Percentiles rank a stretch among this genome's conserved stretches.
These are phyloP conservation scores for Trachops cirrhosus DNA, from an alignment of 2,797 vertebrate species.

Conservation along the genomic window DNA sequence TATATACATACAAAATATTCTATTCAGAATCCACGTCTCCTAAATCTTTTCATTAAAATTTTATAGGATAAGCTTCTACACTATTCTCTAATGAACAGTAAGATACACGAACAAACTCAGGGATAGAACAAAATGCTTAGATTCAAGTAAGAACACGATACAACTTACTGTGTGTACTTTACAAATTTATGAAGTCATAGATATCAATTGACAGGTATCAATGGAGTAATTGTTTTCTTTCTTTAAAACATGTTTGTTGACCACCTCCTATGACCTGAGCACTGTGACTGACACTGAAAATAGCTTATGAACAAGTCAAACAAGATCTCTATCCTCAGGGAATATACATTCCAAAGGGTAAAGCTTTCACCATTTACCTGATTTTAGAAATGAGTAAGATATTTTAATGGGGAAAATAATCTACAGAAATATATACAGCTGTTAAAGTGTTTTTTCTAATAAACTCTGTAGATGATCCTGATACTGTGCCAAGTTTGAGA, in stretches of 20 bases:
- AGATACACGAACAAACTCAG: not conserved
- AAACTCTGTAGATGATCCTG: not conserved
- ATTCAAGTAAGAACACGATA: not conserved
- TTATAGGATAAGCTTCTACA: not conserved
- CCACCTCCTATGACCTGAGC: not conserved
- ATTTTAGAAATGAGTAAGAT: not conserved
- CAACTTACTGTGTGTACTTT: not conserved
- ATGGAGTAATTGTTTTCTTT: not conserved
- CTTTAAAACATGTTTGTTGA: not conserved
- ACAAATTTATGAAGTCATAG: slow-evolving; percentile 8
- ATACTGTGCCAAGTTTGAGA: not conserved
- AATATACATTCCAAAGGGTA: slow-evolving; percentile 2
- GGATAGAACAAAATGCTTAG: not conserved
- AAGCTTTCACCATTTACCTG: not conserved
- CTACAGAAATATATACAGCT: not conserved
- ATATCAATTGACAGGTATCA: slow-evolving; percentile 1
- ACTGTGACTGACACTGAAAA: not conserved
- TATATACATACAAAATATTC: not conserved
- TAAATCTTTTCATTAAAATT: not conserved
- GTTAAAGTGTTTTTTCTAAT: not conserved
- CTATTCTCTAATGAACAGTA: not conserved
- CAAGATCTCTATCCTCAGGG: not conserved
- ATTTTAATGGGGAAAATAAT: not conserved
- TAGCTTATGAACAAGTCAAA: not conserved
- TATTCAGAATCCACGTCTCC: not conserved